Evolutionary conservation across 2,888 invertebrate genomes (phyloP), one percentile per base, ranked within the genome.

Genomic region (Eumacrocentrus americanus): DNA sequence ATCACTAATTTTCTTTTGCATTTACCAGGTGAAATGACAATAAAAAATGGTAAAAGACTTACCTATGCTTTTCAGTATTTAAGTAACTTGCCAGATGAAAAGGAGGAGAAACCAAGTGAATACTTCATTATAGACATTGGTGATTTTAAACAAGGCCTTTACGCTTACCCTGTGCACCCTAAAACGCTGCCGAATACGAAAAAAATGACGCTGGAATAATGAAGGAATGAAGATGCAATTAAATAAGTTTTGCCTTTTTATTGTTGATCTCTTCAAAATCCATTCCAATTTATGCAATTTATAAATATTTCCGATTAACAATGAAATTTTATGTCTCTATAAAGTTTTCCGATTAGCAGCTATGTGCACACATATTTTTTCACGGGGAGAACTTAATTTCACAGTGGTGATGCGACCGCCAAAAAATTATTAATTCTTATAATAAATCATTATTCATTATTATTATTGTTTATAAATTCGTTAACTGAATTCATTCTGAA

Each of bases 41-140:
- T 38, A 11, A 61, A 66, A 7, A 53, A 64, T 52, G 23, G 23
- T 16, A 61, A 35, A 2, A 58, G 53, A 22, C 37, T 47, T 1
- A 61, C 70, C 16, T 73, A 72, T 59, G 47, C 68, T 2, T 37
- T 78, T 20, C 55, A 61, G n/a, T 77, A 70, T 58, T 58, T 76
- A 50, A 62, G 53, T 11, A 58, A 67, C 20, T n/a, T 55, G 42
- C 16, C 64, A 7, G 55, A 44, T 3, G 60, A 72, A 5, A 61
- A 63, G 37, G 57, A 57, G 11, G 59, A 69, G n/a, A 67, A 72
- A 48, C 11, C 62, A 1, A 14, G 40, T 0, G 60, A 59, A 20
- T 63, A 69, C 54, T 72, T 65, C 14, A 71, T 79, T 22, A 73
- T 67, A 5, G 63, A 74, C 44, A 66, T 78, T 35, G 67, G 72